Evolutionary conservation across 2,888 invertebrate species (phyloP).

Genomic region (Oligia strigilis): DNA sequence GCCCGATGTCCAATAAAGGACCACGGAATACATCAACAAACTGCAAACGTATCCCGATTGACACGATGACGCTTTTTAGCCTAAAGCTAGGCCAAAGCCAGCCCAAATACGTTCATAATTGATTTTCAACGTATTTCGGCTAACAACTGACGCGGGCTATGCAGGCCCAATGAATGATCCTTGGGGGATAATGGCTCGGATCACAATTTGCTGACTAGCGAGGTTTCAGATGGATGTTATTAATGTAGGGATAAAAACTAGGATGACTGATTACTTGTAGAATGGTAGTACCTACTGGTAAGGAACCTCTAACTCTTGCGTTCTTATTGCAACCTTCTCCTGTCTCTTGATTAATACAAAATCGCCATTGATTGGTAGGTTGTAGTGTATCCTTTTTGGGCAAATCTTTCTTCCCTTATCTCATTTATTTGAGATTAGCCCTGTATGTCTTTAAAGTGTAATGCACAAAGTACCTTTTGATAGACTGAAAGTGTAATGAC

Average conservation of each 20-base stretch:
- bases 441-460: too few relatives aligned
- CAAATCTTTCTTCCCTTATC: too few relatives aligned
- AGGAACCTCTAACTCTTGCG: background rate
- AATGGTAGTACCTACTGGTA: background rate
- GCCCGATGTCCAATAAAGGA: background rate
- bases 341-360: background rate
- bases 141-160: constrained; percentile 13
- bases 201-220: constrained; percentile 9
- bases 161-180: constrained; percentile 32
- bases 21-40: constrained; percentile 8
- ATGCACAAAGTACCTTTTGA: too few relatives aligned
- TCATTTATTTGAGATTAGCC: background rate
- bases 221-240: background rate
- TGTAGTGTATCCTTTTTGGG: background rate
- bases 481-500: background rate
- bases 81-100: constrained; percentile 14
- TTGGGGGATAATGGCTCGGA: constrained; percentile 27
- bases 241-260: too few relatives aligned
- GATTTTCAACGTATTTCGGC: constrained; percentile 48
- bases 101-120: constrained; percentile 48
- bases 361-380: background rate
- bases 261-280: background rate
- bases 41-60: constrained; percentile 7
- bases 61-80: constrained; percentile 22
- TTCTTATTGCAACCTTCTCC: background rate